Conservation (phyloP, 1,140 invertebrate species). For the Rhyzopertha dominica region DNA sequence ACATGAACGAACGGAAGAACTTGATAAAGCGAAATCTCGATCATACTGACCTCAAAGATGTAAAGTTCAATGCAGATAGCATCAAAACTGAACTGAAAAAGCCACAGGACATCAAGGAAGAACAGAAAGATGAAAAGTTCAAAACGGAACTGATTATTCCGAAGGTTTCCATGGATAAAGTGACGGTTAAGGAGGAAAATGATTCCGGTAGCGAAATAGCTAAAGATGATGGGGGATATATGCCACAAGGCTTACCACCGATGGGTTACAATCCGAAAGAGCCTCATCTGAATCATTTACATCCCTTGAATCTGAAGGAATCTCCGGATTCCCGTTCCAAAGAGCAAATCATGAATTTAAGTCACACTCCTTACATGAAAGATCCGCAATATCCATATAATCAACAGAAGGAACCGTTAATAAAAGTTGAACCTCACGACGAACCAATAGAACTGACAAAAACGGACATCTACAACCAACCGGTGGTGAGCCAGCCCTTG, state of each 20-base stretch:
- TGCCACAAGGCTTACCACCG: too few relatives aligned
- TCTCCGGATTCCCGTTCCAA: too few relatives aligned
- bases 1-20: conserved; percentile 42
- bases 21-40: conserved; percentile 41
- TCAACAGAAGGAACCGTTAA: conserved; percentile 45
- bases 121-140: conserved; percentile 28
- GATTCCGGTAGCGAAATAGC: conserved; percentile 44
- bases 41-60: conserved; percentile 27
- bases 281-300: conserved; percentile 5
- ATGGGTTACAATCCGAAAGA: conserved; percentile 8
- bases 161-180: conserved; percentile 53
- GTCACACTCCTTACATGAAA: too few relatives aligned
- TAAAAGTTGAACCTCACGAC: conserved; percentile 56
- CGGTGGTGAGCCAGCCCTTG: conserved; percentile 35
- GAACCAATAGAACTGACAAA: conserved; percentile 52
- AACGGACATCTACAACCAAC: conserved; percentile 44
- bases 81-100: conserved; percentile 22
- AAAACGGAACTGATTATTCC: conserved; percentile 57
- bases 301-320: too few relatives aligned
- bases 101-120: conserved; percentile 21
- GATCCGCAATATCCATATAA: conserved; percentile 1
- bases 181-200: conserved; percentile 54
- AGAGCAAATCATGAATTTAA: too few relatives aligned
- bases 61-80: conserved; percentile 19
- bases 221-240: too few relatives aligned